Conservation (phyloP, 2,888 invertebrate genomes). For the Parochlus steinenii region DNA sequence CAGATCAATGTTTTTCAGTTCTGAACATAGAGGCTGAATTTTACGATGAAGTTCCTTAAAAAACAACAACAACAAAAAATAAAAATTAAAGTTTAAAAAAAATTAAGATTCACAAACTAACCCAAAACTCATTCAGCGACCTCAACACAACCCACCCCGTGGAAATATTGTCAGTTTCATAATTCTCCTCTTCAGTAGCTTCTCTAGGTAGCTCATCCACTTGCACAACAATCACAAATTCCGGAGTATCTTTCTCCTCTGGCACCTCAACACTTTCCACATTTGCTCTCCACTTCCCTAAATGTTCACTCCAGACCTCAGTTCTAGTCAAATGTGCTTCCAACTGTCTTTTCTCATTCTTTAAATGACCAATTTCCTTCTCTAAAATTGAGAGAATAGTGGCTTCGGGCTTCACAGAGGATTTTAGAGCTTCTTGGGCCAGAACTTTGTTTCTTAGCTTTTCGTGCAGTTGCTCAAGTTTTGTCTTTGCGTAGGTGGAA, state of each 20-base stretch:
- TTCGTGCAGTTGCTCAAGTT: constrained; percentile 69
- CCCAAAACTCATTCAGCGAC: constrained; percentile 44
- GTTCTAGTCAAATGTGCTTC: constrained; percentile 75
- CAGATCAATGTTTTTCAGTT: constrained; percentile 63
- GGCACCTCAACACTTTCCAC: constrained; percentile 59
- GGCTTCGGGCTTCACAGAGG: constrained; percentile 69
- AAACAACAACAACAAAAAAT: constrained; percentile 29
- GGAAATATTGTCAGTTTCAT: constrained; percentile 35
- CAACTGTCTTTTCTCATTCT: constrained; percentile 60
- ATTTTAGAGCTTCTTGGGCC: constrained; percentile 65
- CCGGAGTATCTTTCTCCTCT: constrained; percentile 37
- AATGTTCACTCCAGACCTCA: constrained; percentile 78
- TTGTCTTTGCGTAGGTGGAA: constrained; percentile 64
- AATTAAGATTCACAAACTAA: constrained; percentile 19
- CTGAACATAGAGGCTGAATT: constrained; percentile 62
- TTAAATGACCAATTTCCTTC: constrained; percentile 68
- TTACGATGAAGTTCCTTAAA: constrained; percentile 71
- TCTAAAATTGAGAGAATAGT: constrained; percentile 63
- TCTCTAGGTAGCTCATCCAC: constrained; percentile 44
- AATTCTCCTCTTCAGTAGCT: constrained; percentile 30
- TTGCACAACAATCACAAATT: constrained; percentile 68
- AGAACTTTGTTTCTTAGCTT: constrained; percentile 66
- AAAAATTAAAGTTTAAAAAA: constrained; percentile 9
- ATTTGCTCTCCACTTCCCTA: constrained; percentile 74
- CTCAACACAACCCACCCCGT: constrained; percentile 51